A percentile compares a stretch with the other conserved stretches of the same genome.
These are phyloP conservation scores for Excalfactoria chinensis DNA, from an alignment of 2,113 vertebrate species.

Conservation along the genomic window DNA sequence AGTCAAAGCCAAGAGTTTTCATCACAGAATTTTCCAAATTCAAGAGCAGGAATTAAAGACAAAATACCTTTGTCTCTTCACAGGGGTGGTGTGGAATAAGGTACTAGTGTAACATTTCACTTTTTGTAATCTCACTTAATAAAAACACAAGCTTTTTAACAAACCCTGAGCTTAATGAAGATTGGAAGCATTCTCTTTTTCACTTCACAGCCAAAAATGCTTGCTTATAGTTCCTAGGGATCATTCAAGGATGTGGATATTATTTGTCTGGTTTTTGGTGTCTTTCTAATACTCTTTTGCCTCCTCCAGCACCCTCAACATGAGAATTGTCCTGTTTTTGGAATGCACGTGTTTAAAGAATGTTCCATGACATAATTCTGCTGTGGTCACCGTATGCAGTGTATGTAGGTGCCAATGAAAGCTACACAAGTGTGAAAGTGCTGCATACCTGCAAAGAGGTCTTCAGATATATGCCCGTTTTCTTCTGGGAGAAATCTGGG, in stretches of 20 bases:
- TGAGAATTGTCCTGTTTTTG: neutral
- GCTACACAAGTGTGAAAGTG: neutral
- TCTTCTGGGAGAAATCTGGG: neutral
- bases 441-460: neutral
- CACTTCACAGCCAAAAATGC: neutral
- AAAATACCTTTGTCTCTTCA: neutral
- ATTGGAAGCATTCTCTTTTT: neutral
- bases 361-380: neutral
- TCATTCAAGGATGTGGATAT: neutral
- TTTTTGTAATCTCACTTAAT: neutral
- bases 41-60: neutral
- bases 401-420: neutral
- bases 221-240: neutral
- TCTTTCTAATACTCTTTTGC: neutral
- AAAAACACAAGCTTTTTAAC: neutral
- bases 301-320: neutral
- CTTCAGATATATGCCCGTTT: neutral
- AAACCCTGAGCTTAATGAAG: neutral
- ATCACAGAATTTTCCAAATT: neutral
- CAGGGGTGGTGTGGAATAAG: neutral
- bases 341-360: neutral
- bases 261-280: neutral
- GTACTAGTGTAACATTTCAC: neutral
- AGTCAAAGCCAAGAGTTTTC: conserved; percentile 44
- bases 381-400: neutral